A percentile compares a stretch with the other conserved stretches of the same genome.
These are phyloP conservation scores for Ursus arctos DNA, from an alignment of 2,113 vertebrate genomes.

Conservation along the genomic window DNA sequence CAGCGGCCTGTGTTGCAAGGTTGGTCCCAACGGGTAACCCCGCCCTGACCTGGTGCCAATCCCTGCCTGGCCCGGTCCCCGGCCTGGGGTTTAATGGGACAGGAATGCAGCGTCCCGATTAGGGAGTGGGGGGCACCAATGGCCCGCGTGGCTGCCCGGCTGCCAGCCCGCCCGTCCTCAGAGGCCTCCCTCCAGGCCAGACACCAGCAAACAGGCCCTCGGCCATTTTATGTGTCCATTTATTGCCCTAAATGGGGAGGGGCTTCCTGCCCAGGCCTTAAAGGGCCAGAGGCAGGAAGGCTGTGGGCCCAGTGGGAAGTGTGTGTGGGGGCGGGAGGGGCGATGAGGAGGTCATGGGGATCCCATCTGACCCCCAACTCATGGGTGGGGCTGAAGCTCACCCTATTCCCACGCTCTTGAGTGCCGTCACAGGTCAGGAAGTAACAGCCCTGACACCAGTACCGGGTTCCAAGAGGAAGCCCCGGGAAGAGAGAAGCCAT, in stretches of 20 bases:
- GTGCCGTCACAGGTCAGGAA: not conserved
- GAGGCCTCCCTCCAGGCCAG: not conserved
- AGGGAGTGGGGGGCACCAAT: not conserved
- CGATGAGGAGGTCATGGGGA: not conserved
- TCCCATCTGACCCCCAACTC: slow-evolving; percentile 26
- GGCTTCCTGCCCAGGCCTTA: slow-evolving; percentile 83
- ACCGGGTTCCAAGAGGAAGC: not conserved
- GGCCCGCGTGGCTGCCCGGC: not conserved
- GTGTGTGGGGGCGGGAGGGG: not conserved
- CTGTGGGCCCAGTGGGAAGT: slow-evolving; percentile 56
- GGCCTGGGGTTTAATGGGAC: slow-evolving; percentile 75
- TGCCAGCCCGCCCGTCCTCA: not conserved
- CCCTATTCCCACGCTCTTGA: slow-evolving; percentile 57
- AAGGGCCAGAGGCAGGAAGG: slow-evolving; percentile 83
- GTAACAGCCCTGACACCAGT: not conserved
- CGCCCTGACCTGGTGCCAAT: slow-evolving; percentile 84
- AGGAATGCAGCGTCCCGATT: slow-evolving; percentile 71
- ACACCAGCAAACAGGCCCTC: slow-evolving; percentile 62
- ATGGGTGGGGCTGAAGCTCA: slow-evolving; percentile 47
- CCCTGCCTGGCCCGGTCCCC: slow-evolving; percentile 82
- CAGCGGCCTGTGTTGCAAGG: slow-evolving; percentile 80
- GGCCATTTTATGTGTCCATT: slow-evolving; percentile 78
- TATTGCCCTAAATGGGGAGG: slow-evolving; percentile 84
- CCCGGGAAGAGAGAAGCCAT: not conserved
- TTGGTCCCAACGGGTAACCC: slow-evolving; percentile 81